phyloP scores from a whole-genome alignment of 2,113 vertebrate species.

The Dasyurus viverrinus region DNA sequence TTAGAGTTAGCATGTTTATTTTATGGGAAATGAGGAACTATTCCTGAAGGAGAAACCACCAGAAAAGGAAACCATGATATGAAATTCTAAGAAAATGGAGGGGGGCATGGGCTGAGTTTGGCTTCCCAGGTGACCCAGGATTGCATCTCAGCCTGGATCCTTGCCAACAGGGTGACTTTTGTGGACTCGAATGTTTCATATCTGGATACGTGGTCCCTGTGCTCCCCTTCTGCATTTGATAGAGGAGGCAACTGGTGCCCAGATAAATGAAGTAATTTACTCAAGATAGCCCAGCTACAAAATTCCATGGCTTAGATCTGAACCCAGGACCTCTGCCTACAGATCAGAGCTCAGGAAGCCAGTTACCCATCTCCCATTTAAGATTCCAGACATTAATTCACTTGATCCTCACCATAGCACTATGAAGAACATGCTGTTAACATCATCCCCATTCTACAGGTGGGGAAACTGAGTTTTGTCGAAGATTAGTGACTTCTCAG shows the following conservation, averaged over 20 bases:
- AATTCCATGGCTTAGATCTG: not conserved
- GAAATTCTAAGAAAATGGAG: not conserved
- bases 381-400: not conserved
- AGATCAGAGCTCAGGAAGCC: not conserved
- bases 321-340: not conserved
- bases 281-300: not conserved
- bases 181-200: not conserved
- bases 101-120: not conserved
- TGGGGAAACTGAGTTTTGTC: not conserved
- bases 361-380: not conserved
- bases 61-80: not conserved
- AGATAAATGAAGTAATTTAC: not conserved
- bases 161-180: not conserved
- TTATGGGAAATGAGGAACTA: conserved; percentile 8
- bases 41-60: conserved; percentile 36
- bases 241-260: not conserved
- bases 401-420: not conserved
- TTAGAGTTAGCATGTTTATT: conserved; percentile 13
- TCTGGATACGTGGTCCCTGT: not conserved
- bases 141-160: not conserved
- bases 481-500: not conserved
- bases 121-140: not conserved
- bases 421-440: not conserved
- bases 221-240: not conserved
- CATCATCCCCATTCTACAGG: not conserved